phyloP scores from a whole-genome alignment of 2,888 invertebrate genomes.

The Conus canariensis region DNA sequence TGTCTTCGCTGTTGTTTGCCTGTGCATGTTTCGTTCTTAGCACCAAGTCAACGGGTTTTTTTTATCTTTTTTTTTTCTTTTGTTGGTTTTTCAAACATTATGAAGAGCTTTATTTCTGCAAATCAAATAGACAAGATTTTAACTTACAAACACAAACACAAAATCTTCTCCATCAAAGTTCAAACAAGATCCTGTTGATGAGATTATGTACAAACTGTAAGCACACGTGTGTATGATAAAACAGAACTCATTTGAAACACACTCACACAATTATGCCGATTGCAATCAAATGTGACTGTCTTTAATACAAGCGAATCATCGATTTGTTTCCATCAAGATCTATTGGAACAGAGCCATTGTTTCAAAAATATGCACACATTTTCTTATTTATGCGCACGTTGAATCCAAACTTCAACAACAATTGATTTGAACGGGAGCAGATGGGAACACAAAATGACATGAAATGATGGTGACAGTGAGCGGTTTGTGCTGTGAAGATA shows the following conservation, averaged over 20 bases:
- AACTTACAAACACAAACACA: conserved; percentile 36
- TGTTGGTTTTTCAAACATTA: conserved; percentile 1
- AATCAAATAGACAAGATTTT: conserved; percentile 43
- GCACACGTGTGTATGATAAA: conserved; percentile 23
- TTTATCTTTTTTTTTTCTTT: no score
- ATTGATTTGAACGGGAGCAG: background rate
- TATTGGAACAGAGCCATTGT: background rate
- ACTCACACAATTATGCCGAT: conserved; percentile 37
- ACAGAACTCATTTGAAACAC: conserved; percentile 5
- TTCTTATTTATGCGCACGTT: background rate
- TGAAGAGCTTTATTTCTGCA: conserved; percentile 46
- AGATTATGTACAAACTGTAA: conserved; percentile 21
- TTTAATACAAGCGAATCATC: background rate
- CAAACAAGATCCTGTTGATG: conserved; percentile 25
- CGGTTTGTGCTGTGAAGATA: background rate
- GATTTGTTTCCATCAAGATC: background rate
- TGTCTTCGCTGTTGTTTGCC: no score
- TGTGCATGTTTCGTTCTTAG: no score
- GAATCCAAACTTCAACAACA: background rate
- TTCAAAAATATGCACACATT: background rate
- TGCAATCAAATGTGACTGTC: background rate
- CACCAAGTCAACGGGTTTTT: no score
- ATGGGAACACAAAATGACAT: background rate
- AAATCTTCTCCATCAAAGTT: conserved; percentile 30
- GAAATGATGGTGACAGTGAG: background rate